A percentile compares a stretch with the other conserved stretches of the same genome.
Evolutionary conservation across 2,888 invertebrate species (phyloP).

Genomic region (Lasius platythorax): DNA sequence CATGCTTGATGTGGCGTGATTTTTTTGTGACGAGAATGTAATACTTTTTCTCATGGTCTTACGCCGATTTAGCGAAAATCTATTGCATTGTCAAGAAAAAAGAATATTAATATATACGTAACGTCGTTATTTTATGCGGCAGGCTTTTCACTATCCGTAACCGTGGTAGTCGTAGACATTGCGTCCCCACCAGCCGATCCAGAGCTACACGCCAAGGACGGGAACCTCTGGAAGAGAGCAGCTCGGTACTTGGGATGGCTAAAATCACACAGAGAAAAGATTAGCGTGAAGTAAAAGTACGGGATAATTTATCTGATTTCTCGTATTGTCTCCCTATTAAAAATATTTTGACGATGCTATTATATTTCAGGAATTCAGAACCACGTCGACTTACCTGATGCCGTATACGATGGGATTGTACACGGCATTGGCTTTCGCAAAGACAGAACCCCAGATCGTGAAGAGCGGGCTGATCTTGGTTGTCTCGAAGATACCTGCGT

Average conservation of each 20-base stretch:
- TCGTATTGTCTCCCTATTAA: neutral
- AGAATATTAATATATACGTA: neutral
- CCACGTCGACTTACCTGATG: conserved; percentile 89
- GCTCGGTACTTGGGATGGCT: conserved; percentile 94
- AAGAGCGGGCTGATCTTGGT: conserved; percentile 92
- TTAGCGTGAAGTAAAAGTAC: neutral
- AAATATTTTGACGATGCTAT: neutral
- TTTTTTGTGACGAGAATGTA: conserved; percentile 24
- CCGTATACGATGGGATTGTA: conserved; percentile 97
- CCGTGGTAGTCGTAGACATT: conserved; percentile 90
- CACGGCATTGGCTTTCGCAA: conserved; percentile 96
- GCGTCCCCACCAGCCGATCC: conserved; percentile 86
- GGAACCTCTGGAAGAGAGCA: conserved; percentile 92
- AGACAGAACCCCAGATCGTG: conserved; percentile 96
- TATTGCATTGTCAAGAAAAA: conserved; percentile 29
- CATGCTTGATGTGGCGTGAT: conserved; percentile 15
- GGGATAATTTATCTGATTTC: neutral
- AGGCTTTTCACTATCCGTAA: conserved; percentile 89
- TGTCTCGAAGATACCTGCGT: conserved; percentile 92
- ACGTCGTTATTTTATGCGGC: conserved; percentile 87
- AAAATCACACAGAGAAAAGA: conserved; percentile 35
- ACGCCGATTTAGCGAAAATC: neutral
- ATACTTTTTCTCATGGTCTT: conserved; percentile 4
- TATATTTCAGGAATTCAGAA: neutral
- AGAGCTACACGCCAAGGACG: conserved; percentile 89